Evolutionary conservation across 64 coral and sea anemone genomes (phyloP), one percentile per base, ranked within the genome.

Genomic region (Trachythela sp.): DNA sequence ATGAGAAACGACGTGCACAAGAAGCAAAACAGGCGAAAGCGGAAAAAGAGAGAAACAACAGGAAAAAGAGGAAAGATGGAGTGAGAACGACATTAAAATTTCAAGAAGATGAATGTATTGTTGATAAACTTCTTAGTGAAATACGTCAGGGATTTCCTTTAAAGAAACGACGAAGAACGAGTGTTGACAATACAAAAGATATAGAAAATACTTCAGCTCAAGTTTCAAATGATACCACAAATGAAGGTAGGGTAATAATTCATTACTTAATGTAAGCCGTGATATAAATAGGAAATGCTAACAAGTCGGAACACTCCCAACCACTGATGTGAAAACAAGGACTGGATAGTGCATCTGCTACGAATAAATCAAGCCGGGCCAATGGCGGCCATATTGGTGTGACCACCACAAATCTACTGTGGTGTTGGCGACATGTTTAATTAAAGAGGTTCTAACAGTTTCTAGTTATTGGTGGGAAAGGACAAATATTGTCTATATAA

Each of bases 101-200:
- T 30, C 75, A 80, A 35, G 75, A 80, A 35, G 75, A 80, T 9
- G 75, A 80, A 39, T 80, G 75, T 36, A 80, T 80, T 35, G 37
- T 80, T 15, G 75, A 80, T 36, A 80, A 80, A 80, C 37, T 80
- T 37, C 75, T 80, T 15, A 37, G 27, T 34, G 75, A 80, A 37
- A 80, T 80, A 15, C 75, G 75, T 39, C 75, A 80, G 20, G 75
- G 75, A 35, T 80, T 80, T 39, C 75, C 75, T 80, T 39, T 80
- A 15, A 80, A 80, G 37, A 80, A 80, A 80, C 31, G 75, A 30
- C 30, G 37, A 37, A 80, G 30, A 80, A 80, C 75, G 13, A 39
- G 37, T 30, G 75, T 64, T 64, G 56, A 64, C 22, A 20, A n/a
- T 27, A 64, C 0, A 64, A 26, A 64, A 64, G 20, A 2, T 64